Percentiles rank a stretch among this genome's conserved stretches.
Evolutionary conservation across 2,113 vertebrate genomes (phyloP).

Genomic region (Lasiurus cinereus): DNA sequence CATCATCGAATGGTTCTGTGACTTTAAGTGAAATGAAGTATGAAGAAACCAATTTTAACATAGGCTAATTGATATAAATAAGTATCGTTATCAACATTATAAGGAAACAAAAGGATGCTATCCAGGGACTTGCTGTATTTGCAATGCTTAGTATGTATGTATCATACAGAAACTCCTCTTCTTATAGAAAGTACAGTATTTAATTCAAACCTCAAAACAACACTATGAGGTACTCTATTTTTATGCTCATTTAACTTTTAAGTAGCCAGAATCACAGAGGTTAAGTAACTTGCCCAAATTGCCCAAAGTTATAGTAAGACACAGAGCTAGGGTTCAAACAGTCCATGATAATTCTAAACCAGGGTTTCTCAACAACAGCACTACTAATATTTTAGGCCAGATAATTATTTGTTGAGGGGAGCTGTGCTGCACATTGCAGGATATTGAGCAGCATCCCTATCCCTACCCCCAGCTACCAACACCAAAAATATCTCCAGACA

Average conservation of each 20-base stretch:
- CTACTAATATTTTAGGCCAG: not conserved
- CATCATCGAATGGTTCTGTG: not conserved
- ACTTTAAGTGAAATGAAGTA: not conserved
- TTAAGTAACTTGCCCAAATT: not conserved
- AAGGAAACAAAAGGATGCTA: not conserved
- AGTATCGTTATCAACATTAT: not conserved
- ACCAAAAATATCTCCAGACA: slow-evolving; percentile 7
- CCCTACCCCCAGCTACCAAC: not conserved
- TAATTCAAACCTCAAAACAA: not conserved
- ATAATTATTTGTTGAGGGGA: not conserved
- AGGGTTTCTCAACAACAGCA: not conserved
- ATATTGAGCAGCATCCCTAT: not conserved
- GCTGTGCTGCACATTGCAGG: not conserved
- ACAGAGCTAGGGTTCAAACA: not conserved
- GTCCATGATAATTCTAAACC: not conserved
- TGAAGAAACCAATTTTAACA: not conserved
- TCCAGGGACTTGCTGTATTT: not conserved
- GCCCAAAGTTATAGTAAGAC: not conserved
- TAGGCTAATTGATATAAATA: not conserved
- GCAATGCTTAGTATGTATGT: not conserved
- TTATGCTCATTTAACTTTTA: not conserved
- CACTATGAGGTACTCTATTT: not conserved
- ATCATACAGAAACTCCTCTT: not conserved
- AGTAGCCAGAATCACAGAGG: slow-evolving; percentile 15
- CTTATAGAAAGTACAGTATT: not conserved